Percentiles rank a stretch among this genome's conserved stretches.
phyloP scores from a whole-genome alignment of 2,797 vertebrate species.

The Periophthalmus magnuspinnatus region DNA sequence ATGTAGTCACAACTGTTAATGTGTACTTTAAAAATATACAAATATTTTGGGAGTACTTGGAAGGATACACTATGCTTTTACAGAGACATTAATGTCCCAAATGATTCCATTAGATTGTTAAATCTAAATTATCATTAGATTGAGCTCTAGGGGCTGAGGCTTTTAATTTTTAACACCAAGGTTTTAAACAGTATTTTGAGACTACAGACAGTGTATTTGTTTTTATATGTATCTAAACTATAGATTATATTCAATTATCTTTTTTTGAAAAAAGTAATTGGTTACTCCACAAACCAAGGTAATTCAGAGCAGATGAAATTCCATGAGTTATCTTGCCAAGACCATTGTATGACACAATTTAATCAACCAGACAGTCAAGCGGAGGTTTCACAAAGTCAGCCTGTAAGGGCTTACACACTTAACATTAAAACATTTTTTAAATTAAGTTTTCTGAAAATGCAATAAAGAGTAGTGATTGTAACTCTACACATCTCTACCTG shows the following conservation, averaged over 20 bases:
- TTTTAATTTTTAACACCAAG: neutral
- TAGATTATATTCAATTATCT: too few species aligned
- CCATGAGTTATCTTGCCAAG: conserved; percentile 7
- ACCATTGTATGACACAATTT: neutral
- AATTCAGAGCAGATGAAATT: neutral
- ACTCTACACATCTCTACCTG: conserved; percentile 4
- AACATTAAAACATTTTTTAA: neutral
- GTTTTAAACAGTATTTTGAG: too few species aligned
- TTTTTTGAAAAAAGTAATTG: too few species aligned
- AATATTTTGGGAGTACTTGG: too few species aligned
- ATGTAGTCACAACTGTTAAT: conserved; percentile 21
- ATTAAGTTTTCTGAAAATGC: neutral
- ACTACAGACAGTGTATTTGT: neutral
- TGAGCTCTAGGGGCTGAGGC: neutral
- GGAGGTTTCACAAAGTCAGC: conserved; percentile 34
- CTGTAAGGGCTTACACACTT: neutral
- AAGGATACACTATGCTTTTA: too few species aligned
- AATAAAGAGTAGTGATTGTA: conserved; percentile 6
- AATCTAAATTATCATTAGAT: neutral
- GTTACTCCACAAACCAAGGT: neutral
- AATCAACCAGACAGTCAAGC: conserved; percentile 13
- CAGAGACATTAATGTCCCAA: neutral
- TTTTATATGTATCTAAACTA: neutral
- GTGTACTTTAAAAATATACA: too few species aligned
- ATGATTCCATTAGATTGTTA: neutral